Evolutionary conservation across 2,797 vertebrate genomes (phyloP).

Genomic region (Toxotes lorentzi): DNA sequence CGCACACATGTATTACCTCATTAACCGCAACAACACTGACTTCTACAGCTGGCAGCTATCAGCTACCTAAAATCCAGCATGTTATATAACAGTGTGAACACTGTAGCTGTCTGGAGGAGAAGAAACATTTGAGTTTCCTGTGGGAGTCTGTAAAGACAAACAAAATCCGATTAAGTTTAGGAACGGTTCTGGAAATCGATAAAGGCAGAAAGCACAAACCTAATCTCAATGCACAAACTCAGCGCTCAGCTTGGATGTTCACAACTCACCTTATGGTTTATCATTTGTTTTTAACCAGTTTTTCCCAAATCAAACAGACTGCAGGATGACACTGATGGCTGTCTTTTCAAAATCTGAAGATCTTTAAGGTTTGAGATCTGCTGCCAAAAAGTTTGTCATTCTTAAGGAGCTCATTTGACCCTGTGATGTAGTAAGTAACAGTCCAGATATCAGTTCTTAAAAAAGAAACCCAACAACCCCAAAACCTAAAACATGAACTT

Average conservation of each 20-base stretch:
- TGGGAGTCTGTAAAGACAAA: slow-evolving; percentile 29
- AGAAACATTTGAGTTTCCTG: slow-evolving; percentile 17
- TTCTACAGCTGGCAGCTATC: slow-evolving; percentile 62
- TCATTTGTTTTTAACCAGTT: slow-evolving; percentile 10
- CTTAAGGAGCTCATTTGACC: slow-evolving; percentile 14
- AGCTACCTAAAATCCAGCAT: slow-evolving; percentile 55
- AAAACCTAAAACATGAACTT: slow-evolving; percentile 37
- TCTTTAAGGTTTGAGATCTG: slow-evolving; percentile 29
- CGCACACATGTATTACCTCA: slow-evolving; percentile 46
- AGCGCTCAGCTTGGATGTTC: neutral
- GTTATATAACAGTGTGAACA: slow-evolving; percentile 47
- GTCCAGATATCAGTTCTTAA: slow-evolving; percentile 14
- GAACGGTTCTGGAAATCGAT: slow-evolving; percentile 33
- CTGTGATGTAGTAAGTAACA: slow-evolving; percentile 12
- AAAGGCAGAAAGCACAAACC: slow-evolving; percentile 19
- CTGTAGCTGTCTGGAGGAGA: slow-evolving; percentile 35
- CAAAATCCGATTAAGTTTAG: slow-evolving; percentile 25
- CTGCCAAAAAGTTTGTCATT: neutral
- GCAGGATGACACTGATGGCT: slow-evolving; percentile 29
- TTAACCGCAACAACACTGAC: slow-evolving; percentile 51
- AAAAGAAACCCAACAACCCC: slow-evolving; percentile 4
- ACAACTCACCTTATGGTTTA: slow-evolving; percentile 3
- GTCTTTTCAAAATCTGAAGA: slow-evolving; percentile 17
- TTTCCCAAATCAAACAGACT: slow-evolving; percentile 32
- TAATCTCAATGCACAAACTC: slow-evolving; percentile 10